Percentiles rank a stretch among this genome's conserved stretches.
These are phyloP conservation scores for Varanus salvator DNA, from an alignment of 2,113 vertebrate species.

Conservation along the genomic window DNA sequence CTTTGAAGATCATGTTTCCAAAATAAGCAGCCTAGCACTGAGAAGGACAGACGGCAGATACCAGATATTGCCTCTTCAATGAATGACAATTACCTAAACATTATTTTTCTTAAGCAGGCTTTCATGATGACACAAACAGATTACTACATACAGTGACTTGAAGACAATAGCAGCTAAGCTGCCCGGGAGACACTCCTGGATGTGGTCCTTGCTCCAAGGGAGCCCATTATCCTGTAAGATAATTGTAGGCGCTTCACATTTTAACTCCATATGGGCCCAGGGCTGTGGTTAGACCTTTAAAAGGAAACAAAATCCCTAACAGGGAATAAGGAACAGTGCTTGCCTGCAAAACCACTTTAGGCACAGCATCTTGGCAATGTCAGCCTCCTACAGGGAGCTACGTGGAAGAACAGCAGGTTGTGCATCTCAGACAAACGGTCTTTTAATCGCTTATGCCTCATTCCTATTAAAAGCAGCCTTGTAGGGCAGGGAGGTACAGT, in stretches of 20 bases:
- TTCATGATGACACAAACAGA: slow-evolving; percentile 20
- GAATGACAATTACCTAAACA: slow-evolving; percentile 22
- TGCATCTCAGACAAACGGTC: slow-evolving; percentile 37
- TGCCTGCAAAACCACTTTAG: slow-evolving; percentile 47
- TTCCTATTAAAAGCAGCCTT: slow-evolving; percentile 29
- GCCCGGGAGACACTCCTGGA: neutral
- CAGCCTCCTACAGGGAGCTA: slow-evolving; percentile 32
- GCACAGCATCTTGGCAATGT: neutral
- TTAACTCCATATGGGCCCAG: slow-evolving; percentile 18
- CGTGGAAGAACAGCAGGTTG: slow-evolving; percentile 38
- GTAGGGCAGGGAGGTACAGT: slow-evolving; percentile 27
- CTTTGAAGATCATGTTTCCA: slow-evolving; percentile 28
- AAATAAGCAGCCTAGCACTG: slow-evolving; percentile 25
- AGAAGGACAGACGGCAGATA: neutral
- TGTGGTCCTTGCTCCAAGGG: neutral
- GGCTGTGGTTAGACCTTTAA: slow-evolving; percentile 26
- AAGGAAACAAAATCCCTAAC: neutral
- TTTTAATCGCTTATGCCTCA: slow-evolving; percentile 18
- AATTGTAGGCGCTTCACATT: slow-evolving; percentile 1
- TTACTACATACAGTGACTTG: neutral
- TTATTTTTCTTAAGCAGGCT: slow-evolving; percentile 32
- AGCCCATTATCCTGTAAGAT: neutral
- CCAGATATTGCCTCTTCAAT: slow-evolving; percentile 1
- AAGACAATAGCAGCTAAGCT: neutral
- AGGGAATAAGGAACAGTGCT: slow-evolving; percentile 25